These are phyloP conservation scores for Dynastes maya DNA, from an alignment of 2,888 invertebrate species.

Conservation along the genomic window DNA sequence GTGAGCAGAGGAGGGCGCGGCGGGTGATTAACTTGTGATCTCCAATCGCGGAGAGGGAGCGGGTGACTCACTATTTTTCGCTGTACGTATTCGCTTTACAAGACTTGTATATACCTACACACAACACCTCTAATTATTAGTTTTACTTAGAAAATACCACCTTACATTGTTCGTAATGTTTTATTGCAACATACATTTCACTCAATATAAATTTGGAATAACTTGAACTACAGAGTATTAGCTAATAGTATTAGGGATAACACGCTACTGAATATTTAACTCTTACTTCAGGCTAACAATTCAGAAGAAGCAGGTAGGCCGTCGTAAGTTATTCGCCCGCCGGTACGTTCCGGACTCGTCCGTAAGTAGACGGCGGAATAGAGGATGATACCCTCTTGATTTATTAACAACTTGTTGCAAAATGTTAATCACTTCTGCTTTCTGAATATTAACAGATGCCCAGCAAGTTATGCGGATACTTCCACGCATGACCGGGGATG, in stretches of 20 bases:
- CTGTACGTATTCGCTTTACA: too few relatives aligned
- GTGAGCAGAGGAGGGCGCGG: too few relatives aligned
- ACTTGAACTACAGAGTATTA: too few relatives aligned
- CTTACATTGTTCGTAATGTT: too few relatives aligned
- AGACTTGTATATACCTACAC: too few relatives aligned
- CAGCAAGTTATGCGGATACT: slow-evolving; percentile 52
- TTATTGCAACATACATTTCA: too few relatives aligned
- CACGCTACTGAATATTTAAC: slow-evolving; percentile 9
- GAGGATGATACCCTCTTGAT: slow-evolving; percentile 65
- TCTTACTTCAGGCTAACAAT: neutral
- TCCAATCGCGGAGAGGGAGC: too few relatives aligned
- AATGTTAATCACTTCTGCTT: slow-evolving; percentile 66
- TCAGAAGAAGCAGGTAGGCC: slow-evolving; percentile 1
- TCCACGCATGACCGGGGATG: neutral
- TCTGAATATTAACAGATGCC: slow-evolving; percentile 53
- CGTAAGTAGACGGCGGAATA: slow-evolving; percentile 53
- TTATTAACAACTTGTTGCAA: slow-evolving; percentile 69
- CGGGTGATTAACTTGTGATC: too few relatives aligned
- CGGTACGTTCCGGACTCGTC: slow-evolving; percentile 17
- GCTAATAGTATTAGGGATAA: neutral
- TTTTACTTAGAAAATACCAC: too few relatives aligned
- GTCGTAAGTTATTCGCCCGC: slow-evolving; percentile 23
- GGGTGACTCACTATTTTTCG: too few relatives aligned
- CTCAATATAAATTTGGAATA: too few relatives aligned
- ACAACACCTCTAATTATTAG: too few relatives aligned